phyloP scores from a whole-genome alignment of 2,113 vertebrate genomes.

The Vanacampus margaritifer region DNA sequence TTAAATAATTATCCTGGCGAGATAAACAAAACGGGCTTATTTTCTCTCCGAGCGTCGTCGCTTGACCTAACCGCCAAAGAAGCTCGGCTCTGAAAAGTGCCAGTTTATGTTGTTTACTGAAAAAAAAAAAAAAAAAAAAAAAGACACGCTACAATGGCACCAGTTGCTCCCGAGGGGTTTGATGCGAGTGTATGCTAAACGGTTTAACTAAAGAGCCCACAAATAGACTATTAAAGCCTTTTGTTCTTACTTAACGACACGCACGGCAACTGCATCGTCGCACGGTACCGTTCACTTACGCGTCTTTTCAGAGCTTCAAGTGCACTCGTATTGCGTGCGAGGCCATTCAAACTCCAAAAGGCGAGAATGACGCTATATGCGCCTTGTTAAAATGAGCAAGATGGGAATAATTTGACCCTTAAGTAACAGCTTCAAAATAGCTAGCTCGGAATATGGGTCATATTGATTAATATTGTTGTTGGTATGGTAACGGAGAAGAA shows the following conservation, averaged over 20 bases:
- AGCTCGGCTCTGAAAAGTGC: constrained; percentile 15
- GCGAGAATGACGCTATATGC: not conserved
- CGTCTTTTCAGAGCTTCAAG: not conserved
- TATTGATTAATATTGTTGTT: not conserved
- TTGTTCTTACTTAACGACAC: constrained; percentile 7
- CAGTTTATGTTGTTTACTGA: constrained; percentile 27
- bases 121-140: constrained; percentile 30
- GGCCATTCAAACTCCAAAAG: not conserved
- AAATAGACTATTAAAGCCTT: constrained; percentile 27
- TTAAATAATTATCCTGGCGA: constrained; percentile 28
- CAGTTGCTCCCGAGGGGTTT: constrained; percentile 8
- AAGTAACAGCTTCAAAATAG: not conserved
- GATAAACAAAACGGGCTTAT: constrained; percentile 32
- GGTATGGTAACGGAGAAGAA: too few species aligned
- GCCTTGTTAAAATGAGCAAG: not conserved
- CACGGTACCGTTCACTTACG: not conserved
- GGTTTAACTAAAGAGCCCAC: constrained; percentile 19
- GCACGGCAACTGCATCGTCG: not conserved
- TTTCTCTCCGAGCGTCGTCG: constrained; percentile 29
- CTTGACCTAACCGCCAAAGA: constrained; percentile 28
- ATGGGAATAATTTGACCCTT: too few species aligned
- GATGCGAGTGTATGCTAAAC: not conserved
- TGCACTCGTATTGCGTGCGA: not conserved
- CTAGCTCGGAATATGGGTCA: not conserved
- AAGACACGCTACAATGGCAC: not conserved